These are phyloP conservation scores for Bombycilla garrulus DNA, from an alignment of 2,113 vertebrate species.

Conservation along the genomic window DNA sequence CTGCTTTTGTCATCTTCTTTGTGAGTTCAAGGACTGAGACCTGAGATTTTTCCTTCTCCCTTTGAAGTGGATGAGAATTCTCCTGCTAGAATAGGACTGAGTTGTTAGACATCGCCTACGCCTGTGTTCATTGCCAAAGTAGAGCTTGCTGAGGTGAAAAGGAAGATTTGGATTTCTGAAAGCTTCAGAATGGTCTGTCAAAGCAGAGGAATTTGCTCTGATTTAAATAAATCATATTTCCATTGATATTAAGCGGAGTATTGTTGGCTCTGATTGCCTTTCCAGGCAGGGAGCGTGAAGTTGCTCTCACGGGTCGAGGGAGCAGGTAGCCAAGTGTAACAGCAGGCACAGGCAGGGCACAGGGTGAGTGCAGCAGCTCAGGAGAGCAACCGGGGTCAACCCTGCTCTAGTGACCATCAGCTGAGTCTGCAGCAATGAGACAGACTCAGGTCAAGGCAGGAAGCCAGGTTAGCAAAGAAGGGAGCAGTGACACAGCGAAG, in stretches of 20 bases:
- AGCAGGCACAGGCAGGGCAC: neutral
- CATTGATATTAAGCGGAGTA: neutral
- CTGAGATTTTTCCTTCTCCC: neutral
- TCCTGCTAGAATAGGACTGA: neutral
- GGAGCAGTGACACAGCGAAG: accelerated
- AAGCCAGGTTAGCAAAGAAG: neutral
- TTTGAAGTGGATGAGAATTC: neutral
- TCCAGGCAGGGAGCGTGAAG: neutral
- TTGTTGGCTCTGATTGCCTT: neutral
- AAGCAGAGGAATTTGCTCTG: neutral
- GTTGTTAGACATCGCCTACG: accelerated
- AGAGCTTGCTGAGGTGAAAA: neutral
- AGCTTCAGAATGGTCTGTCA: neutral
- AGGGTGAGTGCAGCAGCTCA: neutral
- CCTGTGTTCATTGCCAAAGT: neutral
- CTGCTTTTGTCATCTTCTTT: neutral
- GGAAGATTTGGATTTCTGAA: neutral
- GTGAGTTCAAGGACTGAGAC: neutral
- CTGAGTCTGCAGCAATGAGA: neutral
- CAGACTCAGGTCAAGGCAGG: neutral
- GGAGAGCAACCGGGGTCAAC: accelerated
- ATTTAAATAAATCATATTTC: neutral
- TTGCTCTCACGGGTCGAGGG: neutral
- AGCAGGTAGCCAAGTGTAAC: neutral
- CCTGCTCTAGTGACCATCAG: neutral